A percentile compares a stretch with the other conserved stretches of the same genome.
Evolutionary conservation across 2,113 vertebrate species (phyloP).

Genomic region (Montifringilla adamsi): DNA sequence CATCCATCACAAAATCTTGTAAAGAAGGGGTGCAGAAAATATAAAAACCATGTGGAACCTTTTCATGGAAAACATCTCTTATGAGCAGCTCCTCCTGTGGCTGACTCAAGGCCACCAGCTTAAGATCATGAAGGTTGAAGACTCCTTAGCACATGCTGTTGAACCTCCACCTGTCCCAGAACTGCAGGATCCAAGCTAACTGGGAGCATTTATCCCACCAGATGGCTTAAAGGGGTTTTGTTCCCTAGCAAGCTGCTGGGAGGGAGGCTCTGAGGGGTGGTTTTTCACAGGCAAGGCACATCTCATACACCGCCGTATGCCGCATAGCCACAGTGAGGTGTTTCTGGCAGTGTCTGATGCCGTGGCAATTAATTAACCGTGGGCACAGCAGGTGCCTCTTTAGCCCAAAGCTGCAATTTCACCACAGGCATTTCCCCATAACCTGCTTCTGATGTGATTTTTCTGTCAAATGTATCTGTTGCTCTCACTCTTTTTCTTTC

Average conservation of each 20-base stretch:
- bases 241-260: background rate
- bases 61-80: background rate
- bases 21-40: background rate
- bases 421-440: background rate
- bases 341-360: background rate
- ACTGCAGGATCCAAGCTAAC: background rate
- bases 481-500: background rate
- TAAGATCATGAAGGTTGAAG: background rate
- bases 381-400: constrained; percentile 10
- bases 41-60: background rate
- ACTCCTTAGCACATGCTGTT: background rate
- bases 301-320: accelerated
- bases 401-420: background rate
- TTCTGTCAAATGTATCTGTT: constrained; percentile 31
- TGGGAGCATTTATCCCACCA: background rate
- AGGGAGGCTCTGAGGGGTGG: background rate
- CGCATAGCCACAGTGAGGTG: accelerated
- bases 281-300: background rate
- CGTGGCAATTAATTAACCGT: background rate
- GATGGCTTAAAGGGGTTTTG: background rate
- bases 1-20: accelerated
- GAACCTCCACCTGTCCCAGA: background rate
- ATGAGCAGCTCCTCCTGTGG: background rate
- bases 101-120: background rate
- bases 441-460: background rate